Conservation (phyloP, 2,113 vertebrate genomes). For the Labeo catla region DNA sequence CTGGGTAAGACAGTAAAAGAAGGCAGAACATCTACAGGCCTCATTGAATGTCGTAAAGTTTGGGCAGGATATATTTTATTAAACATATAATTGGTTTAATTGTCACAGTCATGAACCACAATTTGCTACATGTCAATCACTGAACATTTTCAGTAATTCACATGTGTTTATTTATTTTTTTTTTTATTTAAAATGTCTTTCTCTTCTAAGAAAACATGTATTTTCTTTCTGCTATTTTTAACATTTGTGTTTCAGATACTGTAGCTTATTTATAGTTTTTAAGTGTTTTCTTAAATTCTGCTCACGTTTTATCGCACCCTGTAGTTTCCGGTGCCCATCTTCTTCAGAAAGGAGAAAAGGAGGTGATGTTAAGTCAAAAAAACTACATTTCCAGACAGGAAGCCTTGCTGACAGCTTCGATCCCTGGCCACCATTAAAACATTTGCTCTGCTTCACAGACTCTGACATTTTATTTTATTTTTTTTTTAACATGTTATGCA, state of each 20-base stretch:
- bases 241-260: too few relatives aligned
- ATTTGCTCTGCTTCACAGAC: slow-evolving; percentile 79
- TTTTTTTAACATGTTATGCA: slow-evolving; percentile 56
- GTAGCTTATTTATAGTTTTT: too few relatives aligned
- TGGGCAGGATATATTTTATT: background rate
- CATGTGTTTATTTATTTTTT: too few relatives aligned
- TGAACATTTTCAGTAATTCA: too few relatives aligned
- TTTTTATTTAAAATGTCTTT: too few relatives aligned
- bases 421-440: slow-evolving; percentile 79
- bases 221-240: too few relatives aligned
- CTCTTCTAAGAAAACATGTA: too few relatives aligned
- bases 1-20: slow-evolving; percentile 49
- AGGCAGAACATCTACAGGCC: slow-evolving; percentile 11
- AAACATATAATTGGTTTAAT: background rate
- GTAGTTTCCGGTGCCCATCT: slow-evolving; percentile 49
- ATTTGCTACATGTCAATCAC: background rate
- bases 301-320: slow-evolving; percentile 53
- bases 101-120: background rate
- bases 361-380: slow-evolving; percentile 58
- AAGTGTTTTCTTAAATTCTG: slow-evolving; percentile 52
- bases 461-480: slow-evolving; percentile 66
- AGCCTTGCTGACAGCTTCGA: slow-evolving; percentile 75
- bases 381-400: slow-evolving; percentile 77
- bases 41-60: slow-evolving; percentile 45
- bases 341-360: slow-evolving; percentile 53